Base-by-base conservation (phyloP, 2,797 vertebrate species). In the Mionectes olivaceus region DNA sequence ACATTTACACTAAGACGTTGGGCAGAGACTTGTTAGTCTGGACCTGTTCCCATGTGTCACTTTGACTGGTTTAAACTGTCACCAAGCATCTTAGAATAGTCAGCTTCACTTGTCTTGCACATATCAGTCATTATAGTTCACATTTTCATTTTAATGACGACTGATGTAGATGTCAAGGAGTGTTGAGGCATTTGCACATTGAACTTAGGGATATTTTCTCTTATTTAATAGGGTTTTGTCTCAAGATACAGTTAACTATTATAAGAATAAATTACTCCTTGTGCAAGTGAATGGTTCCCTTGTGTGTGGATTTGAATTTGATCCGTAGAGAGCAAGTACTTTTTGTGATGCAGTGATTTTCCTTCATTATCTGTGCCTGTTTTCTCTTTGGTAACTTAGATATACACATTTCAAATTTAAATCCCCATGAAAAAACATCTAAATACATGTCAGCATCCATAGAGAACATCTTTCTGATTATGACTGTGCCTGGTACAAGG, bases 111-210 rank as follows among this genome's bases (percentile, higher is more conserved):
- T 91, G 70, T 92, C 87, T 95, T 95, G 94, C 2, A 5, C 67
- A 79, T 97, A 95, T 95, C 93, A 78, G 91, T 95, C 90, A 95
- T 96, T 97, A 91, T 95, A 84, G 87, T 93, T 86, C 85, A 76
- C 94, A 95, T 97, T 96, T 96, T 97, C 94, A 96, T 97, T 97
- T 97, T 97, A 97, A 97, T 96, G 95, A 89, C 2, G 3, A 75
- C 90, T 96, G 97, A 96, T 97, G 92, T 93, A 96, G 89, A 95
- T 95, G 95, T 96, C 95, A 93, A 77, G 84, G 96, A 91, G 69
- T 55, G 71, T 59, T 77, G 88, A 89, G 35, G 50, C 82, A 60
- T 92, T 95, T 89, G 83, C 15, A 3, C 64, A 46, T 81, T 94
- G 83, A 84, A 89, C 57, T 90, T 95, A 60, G 0, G 0, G 86